Evolutionary conservation across 2,888 invertebrate species (phyloP), one percentile per base, ranked within the genome.

Genomic region (Miltochrista miniata): DNA sequence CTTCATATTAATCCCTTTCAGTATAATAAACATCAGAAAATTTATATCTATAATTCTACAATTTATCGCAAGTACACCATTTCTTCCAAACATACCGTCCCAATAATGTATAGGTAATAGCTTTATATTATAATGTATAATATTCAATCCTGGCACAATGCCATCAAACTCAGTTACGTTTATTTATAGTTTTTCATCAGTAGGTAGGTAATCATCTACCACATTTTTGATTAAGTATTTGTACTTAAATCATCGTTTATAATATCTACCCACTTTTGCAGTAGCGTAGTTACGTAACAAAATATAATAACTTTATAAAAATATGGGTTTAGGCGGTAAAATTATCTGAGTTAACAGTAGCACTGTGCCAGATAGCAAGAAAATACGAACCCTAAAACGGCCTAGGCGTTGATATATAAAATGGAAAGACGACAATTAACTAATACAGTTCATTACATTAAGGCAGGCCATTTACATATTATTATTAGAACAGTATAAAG

Each of bases 21-120:
- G 61, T 74, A 74, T 69, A 75, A 70, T 78, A 76, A 72, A 78
- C 74, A 74, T 76, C 74, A 72, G 74, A 77, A 76, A 76, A 73
- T 62, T 68, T 70, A 66, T 64, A 59, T 70, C 64, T 73, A 67
- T 70, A 69, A 64, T 57, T 70, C 70, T 74, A 77, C 65, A 70
- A 64, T 70, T 74, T 63, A n/a, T 68, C 63, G 64, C 70, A 65
- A 71, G 54, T 75, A 74, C 69, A 73, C 64, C 70, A 61, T 62
- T 61, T 66, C 61, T 57, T 67, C 61, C 61, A 68, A 68, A 70
- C 65, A 63, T 61, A 63, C 51, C 50, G 53, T 61, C 56, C 61
- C 58, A 68, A 59, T 62, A 61, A 61, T 67, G 62, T 56, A 59
- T 62, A 64, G 18, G 5, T 24, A 58, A 10, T 65, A 62, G 59